phyloP scores from a whole-genome alignment of 2,888 invertebrate species.

The Machimus rusticus region DNA sequence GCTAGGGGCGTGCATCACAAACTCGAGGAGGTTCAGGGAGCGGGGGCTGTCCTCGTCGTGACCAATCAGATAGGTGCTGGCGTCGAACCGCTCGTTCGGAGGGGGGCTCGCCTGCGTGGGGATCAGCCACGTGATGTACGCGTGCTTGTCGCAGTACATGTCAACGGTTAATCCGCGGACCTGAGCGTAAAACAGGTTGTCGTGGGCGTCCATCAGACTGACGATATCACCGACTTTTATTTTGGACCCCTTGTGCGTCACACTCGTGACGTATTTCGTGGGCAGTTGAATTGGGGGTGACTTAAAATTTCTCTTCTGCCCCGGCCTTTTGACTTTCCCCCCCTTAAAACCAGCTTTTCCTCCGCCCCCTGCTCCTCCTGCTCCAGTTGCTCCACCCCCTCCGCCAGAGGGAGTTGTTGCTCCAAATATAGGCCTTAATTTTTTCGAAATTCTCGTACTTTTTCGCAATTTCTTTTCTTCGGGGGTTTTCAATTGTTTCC shows the following conservation, averaged over 20 bases:
- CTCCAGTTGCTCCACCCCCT: too few species aligned
- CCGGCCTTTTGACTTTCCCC: neutral
- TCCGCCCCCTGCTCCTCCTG: neutral
- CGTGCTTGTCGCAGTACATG: constrained; percentile 92
- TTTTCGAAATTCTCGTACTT: neutral
- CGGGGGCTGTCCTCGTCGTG: constrained; percentile 90
- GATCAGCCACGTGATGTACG: constrained; percentile 88
- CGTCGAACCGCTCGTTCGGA: constrained; percentile 81
- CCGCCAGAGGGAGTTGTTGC: too few species aligned
- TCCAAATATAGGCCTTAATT: neutral
- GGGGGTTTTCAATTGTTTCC: neutral
- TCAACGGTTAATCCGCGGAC: constrained; percentile 88
- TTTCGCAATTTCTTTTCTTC: neutral
- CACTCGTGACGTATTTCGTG: neutral
- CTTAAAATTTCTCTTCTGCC: neutral
- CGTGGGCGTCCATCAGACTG: constrained; percentile 78
- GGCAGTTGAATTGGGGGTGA: neutral
- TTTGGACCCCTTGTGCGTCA: constrained; percentile 69
- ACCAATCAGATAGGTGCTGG: constrained; percentile 88
- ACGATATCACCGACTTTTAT: constrained; percentile 92
- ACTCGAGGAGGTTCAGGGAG: constrained; percentile 85
- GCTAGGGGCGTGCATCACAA: constrained; percentile 92
- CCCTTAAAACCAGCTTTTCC: neutral
- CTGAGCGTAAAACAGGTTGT: constrained; percentile 87
- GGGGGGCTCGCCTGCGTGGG: constrained; percentile 84